Percentiles rank a stretch among this genome's conserved stretches.
phyloP scores from a whole-genome alignment of 1,140 invertebrate species.

The Anoplophora glabripennis region DNA sequence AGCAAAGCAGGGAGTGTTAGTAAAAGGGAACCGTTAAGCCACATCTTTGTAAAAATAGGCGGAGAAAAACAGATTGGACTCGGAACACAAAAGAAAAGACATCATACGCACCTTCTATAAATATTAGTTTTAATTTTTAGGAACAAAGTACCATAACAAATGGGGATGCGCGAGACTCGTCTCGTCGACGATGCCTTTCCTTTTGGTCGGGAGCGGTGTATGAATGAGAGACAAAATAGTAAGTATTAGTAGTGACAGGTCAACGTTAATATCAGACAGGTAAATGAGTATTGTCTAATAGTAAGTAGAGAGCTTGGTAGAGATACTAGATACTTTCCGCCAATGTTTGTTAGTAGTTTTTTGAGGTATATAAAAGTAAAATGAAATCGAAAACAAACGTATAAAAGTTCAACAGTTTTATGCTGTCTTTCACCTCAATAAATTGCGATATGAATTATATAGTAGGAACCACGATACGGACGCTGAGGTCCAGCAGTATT shows the following conservation, averaged over 20 bases:
- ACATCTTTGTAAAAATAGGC: slow-evolving; percentile 7
- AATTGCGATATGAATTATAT: slow-evolving; percentile 43
- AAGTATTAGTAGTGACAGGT: no score
- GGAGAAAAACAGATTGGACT: not conserved
- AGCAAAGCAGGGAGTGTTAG: not conserved
- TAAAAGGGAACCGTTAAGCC: not conserved
- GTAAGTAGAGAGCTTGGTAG: not conserved
- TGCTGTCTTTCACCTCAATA: not conserved
- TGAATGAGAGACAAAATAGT: slow-evolving; percentile 11
- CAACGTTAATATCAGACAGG: not conserved
- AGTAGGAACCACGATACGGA: slow-evolving; percentile 47
- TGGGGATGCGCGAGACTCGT: slow-evolving; percentile 3
- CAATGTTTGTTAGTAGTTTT: slow-evolving; percentile 4
- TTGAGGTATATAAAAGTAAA: slow-evolving; percentile 23
- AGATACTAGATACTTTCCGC: slow-evolving; percentile 1
- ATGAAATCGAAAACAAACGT: slow-evolving; percentile 11
- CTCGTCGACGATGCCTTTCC: slow-evolving; percentile 2
- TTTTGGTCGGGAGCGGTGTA: slow-evolving; percentile 5
- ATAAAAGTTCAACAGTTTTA: slow-evolving; percentile 14
- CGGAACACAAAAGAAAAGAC: not conserved
- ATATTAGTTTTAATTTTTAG: not conserved
- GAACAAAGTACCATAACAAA: no score
- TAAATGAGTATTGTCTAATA: slow-evolving; percentile 17
- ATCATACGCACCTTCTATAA: not conserved
- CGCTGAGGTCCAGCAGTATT: slow-evolving; percentile 33